A percentile compares a stretch with the other conserved stretches of the same genome.
These are phyloP conservation scores for Chrysocyon brachyurus DNA, from an alignment of 2,797 vertebrate genomes.

Conservation along the genomic window DNA sequence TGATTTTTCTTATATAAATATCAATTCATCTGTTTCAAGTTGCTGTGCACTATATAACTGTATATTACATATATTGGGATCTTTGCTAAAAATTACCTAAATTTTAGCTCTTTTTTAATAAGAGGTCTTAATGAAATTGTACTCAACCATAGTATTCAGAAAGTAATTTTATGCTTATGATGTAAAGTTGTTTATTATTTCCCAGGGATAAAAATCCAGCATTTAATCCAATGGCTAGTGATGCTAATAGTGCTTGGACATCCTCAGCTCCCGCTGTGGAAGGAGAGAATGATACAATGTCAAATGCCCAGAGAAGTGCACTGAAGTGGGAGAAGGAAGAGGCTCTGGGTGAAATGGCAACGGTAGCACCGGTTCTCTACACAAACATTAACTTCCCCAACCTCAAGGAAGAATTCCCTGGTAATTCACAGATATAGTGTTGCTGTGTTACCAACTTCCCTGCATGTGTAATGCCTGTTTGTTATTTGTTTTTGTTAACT, in stretches of 20 bases:
- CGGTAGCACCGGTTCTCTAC: conserved; percentile 97
- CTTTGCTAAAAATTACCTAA: neutral
- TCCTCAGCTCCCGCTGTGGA: conserved; percentile 87
- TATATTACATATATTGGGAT: neutral
- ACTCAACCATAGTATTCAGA: neutral
- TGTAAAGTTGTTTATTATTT: conserved; percentile 63
- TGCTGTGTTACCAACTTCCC: neutral
- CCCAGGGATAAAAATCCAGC: conserved; percentile 93
- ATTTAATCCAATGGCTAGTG: conserved; percentile 93
- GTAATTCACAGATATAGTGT: conserved; percentile 85
- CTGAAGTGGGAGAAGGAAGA: conserved; percentile 99
- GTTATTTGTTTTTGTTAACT: neutral
- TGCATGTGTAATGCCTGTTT: no score
- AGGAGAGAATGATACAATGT: conserved; percentile 92
- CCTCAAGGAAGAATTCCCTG: conserved; percentile 98
- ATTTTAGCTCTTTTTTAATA: neutral
- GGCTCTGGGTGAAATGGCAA: conserved; percentile 96
- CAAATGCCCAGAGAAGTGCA: conserved; percentile 95
- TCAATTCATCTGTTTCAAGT: neutral
- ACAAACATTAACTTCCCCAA: conserved; percentile 97
- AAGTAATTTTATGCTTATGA: conserved; percentile 2
- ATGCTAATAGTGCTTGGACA: conserved; percentile 92
- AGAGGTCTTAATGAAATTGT: neutral
- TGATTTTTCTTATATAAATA: neutral
- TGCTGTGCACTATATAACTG: neutral